A percentile compares a stretch with the other conserved stretches of the same genome.
Evolutionary conservation across 37 sponge, comb jelly and placozoan species (phyloP).

Genomic region (Theonella swinhoei): DNA sequence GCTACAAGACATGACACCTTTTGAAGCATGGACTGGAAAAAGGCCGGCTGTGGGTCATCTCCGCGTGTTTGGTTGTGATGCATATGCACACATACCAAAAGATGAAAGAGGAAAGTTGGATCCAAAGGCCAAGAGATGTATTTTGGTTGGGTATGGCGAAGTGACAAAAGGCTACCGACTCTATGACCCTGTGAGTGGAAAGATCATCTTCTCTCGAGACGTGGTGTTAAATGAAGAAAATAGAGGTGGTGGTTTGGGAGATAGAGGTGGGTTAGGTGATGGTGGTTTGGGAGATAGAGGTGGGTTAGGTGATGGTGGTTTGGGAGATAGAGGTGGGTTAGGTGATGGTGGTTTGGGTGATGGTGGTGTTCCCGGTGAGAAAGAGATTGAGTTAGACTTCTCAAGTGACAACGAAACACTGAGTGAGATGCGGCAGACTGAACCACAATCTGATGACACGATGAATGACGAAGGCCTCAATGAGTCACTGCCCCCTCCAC

Average conservation of each 20-base stretch:
- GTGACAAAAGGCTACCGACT: constrained; percentile 38
- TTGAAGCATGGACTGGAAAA: constrained; percentile 38
- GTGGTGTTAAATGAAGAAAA: constrained; percentile 54
- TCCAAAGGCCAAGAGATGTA: constrained; percentile 30
- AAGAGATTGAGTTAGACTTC: not conserved
- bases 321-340: no score
- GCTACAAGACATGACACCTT: constrained; percentile 15
- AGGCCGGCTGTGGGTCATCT: constrained; percentile 19
- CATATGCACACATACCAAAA: constrained; percentile 42
- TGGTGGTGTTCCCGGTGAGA: not conserved
- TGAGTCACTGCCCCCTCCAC: constrained; percentile 7
- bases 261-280: no score
- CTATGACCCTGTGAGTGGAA: constrained; percentile 24
- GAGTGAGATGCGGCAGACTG: not conserved
- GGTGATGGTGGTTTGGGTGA: not conserved
- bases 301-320: no score
- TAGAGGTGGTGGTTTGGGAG: not conserved
- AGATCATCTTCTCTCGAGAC: constrained; percentile 47
- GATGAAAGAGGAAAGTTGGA: constrained; percentile 11
- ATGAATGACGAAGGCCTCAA: not conserved
- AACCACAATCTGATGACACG: not conserved
- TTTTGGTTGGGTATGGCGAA: constrained; percentile 39
- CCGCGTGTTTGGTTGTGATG: constrained; percentile 30
- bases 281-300: no score
- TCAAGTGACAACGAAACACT: not conserved